Conservation (phyloP, 2,888 invertebrate species). For the Anaspis maculata region DNA sequence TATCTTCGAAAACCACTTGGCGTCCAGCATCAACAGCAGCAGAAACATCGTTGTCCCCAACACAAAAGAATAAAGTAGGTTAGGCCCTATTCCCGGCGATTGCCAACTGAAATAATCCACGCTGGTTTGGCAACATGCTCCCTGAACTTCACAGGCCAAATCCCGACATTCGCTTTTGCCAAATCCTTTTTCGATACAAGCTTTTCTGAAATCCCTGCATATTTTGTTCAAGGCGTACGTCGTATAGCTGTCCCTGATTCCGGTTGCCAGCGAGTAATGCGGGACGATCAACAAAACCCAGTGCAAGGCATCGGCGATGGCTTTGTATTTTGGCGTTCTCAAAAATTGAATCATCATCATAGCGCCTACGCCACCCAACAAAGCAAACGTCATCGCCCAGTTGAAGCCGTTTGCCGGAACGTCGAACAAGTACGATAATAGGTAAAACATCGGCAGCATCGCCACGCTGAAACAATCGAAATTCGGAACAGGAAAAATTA, state of each 20-base stretch:
- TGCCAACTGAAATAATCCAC: constrained; percentile 54
- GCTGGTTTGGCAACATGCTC: constrained; percentile 13
- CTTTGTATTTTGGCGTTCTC: constrained; percentile 48
- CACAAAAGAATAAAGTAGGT: constrained; percentile 51
- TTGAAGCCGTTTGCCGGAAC: constrained; percentile 71
- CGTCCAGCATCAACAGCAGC: constrained; percentile 58
- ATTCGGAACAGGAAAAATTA: no score
- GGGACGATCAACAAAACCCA: constrained; percentile 64
- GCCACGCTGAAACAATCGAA: constrained; percentile 62
- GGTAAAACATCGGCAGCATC: constrained; percentile 64
- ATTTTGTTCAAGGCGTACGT: constrained; percentile 21
- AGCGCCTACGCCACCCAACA: constrained; percentile 64
- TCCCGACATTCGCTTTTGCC: constrained; percentile 32
- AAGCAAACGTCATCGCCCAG: constrained; percentile 60
- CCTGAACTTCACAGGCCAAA: constrained; percentile 14
- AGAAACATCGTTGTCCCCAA: constrained; percentile 52
- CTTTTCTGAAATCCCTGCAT: constrained; percentile 15
- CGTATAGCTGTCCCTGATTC: constrained; percentile 38
- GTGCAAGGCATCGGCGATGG: constrained; percentile 54
- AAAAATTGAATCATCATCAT: constrained; percentile 63
- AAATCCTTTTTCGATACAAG: constrained; percentile 5
- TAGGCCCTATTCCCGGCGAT: constrained; percentile 61
- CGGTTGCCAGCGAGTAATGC: constrained; percentile 53
- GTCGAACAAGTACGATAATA: constrained; percentile 58
- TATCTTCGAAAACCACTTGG: constrained; percentile 47